Percentiles rank a stretch among this genome's conserved stretches.
Conservation (phyloP, 2,888 invertebrate species). For the Drosophila nr. perissopoda region DNA sequence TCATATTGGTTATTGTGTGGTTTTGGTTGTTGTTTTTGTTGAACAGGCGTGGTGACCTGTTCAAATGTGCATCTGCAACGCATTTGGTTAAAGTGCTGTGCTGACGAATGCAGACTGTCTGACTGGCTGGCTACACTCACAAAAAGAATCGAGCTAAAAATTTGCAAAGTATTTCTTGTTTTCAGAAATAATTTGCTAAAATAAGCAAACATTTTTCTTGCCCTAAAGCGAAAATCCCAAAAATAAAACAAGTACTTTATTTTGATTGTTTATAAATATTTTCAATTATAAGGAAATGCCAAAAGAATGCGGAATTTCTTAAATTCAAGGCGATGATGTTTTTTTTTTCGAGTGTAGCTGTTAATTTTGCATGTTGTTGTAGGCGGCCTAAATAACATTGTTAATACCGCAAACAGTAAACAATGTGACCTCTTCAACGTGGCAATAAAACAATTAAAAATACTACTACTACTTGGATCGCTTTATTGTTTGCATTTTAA, state of each 20-base stretch:
- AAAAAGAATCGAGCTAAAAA: background rate
- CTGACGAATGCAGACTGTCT: background rate
- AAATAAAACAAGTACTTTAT: too few relatives aligned
- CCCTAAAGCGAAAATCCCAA: background rate
- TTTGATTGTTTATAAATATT: too few relatives aligned
- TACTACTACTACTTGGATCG: background rate
- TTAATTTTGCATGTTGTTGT: constrained; percentile 43
- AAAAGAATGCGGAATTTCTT: background rate
- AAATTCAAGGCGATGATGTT: background rate
- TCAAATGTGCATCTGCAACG: constrained; percentile 24
- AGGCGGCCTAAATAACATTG: constrained; percentile 68
- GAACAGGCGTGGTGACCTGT: constrained; percentile 15
- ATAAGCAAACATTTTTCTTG: background rate
- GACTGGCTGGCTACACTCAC: background rate
- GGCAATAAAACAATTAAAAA: constrained; percentile 7
- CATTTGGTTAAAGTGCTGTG: constrained; percentile 25
- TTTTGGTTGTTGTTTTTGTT: constrained; percentile 11
- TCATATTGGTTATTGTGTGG: background rate
- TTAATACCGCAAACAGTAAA: constrained; percentile 60
- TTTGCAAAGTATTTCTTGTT: background rate
- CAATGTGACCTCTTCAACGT: constrained; percentile 36
- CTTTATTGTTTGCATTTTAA: background rate
- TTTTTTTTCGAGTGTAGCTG: background rate
- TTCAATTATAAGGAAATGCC: background rate
- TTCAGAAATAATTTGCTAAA: background rate